Evolutionary conservation across 35 echinoderm and acorn worm species (phyloP).

Genomic region (Anneissia japonica): DNA sequence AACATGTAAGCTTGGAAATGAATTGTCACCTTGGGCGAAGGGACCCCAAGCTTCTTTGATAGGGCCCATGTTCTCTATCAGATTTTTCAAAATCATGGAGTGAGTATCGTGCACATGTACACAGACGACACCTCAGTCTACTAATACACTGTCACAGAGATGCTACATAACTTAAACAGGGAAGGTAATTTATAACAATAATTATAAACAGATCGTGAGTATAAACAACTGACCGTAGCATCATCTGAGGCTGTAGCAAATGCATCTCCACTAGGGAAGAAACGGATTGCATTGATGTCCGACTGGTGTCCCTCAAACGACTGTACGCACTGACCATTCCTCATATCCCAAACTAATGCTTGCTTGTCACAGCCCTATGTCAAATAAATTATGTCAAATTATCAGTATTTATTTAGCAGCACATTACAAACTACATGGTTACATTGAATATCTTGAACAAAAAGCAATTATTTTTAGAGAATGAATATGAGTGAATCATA

Average conservation of each 20-base stretch:
- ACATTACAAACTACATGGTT: too few relatives aligned
- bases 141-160: background rate
- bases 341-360: slow-evolving; percentile 97
- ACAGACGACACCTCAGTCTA: background rate
- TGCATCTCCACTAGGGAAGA: slow-evolving; percentile 95
- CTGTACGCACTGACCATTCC: slow-evolving; percentile 95
- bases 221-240: slow-evolving; percentile 59
- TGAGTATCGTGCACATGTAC: background rate
- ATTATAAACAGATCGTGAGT: background rate
- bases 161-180: too few relatives aligned
- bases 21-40: too few relatives aligned
- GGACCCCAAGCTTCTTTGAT: too few relatives aligned
- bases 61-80: too few relatives aligned
- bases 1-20: too few relatives aligned
- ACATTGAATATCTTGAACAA: too few relatives aligned
- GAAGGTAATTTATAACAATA: too few relatives aligned
- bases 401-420: too few relatives aligned
- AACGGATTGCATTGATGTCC: slow-evolving; percentile 91
- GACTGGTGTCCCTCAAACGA: slow-evolving; percentile 98
- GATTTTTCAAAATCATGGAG: too few relatives aligned
- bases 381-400: background rate
- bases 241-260: slow-evolving; percentile 99
- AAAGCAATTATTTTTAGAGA: too few relatives aligned
- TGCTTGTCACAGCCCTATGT: slow-evolving; percentile 97
- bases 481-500: too few relatives aligned